These are phyloP conservation scores for Heliconius congener DNA, from an alignment of 1,140 invertebrate species.

Conservation along the genomic window DNA sequence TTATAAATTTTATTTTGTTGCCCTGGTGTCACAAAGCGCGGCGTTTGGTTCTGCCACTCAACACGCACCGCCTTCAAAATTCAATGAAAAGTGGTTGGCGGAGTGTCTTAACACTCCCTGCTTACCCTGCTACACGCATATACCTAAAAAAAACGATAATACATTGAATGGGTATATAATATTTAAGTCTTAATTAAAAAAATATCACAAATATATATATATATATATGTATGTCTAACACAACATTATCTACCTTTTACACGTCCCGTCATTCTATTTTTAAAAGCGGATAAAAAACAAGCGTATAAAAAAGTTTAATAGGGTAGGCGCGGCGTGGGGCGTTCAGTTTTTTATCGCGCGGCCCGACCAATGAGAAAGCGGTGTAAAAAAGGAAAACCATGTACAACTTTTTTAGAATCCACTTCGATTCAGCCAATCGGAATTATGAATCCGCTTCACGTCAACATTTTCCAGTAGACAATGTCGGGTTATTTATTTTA, in stretches of 20 bases:
- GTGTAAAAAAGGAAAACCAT: conserved; percentile 67
- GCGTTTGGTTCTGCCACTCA: no score
- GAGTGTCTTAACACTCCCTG: no score
- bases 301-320: conserved; percentile 50
- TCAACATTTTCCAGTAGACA: background rate
- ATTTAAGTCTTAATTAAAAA: no score
- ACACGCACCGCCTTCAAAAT: no score
- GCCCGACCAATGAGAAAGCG: conserved; percentile 55
- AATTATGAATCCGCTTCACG: background rate
- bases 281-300: conserved; percentile 42
- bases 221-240: background rate
- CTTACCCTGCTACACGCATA: no score
- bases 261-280: background rate
- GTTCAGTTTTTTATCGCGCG: conserved; percentile 66
- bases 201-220: background rate
- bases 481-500: background rate
- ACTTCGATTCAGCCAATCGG: conserved; percentile 20
- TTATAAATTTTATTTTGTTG: no score
- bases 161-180: no score
- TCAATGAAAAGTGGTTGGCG: no score
- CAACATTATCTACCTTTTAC: background rate
- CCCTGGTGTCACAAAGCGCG: no score
- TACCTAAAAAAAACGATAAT: no score
- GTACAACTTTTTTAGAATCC: conserved; percentile 39
- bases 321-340: conserved; percentile 57